Conservation (phyloP, 2,113 vertebrate genomes). For the Saccopteryx leptura region DNA sequence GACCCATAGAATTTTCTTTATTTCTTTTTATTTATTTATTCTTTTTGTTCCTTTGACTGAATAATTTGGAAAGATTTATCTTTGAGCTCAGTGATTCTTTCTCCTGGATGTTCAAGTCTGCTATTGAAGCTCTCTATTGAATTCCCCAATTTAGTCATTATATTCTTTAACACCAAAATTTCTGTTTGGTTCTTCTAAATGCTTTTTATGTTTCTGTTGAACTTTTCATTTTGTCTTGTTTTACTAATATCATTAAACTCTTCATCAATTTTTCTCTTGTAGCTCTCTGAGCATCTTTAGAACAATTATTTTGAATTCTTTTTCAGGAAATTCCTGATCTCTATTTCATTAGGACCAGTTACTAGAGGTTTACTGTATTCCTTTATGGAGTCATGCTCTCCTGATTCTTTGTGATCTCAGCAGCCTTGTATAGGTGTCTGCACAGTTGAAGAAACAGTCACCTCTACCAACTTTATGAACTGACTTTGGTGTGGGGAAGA, state of each 20-base stretch:
- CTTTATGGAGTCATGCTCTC: not conserved
- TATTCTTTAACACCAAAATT: not conserved
- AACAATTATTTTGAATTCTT: not conserved
- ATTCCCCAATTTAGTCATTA: not conserved
- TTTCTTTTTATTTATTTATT: not conserved
- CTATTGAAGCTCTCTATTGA: not conserved
- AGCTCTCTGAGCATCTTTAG: not conserved
- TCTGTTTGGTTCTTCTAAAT: not conserved
- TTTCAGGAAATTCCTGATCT: not conserved
- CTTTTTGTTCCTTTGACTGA: not conserved
- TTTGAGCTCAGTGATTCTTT: not conserved
- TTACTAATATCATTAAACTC: not conserved
- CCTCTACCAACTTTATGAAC: not conserved
- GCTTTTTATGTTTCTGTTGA: not conserved
- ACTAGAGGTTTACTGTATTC: not conserved
- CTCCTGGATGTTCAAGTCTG: not conserved
- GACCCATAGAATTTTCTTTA: not conserved
- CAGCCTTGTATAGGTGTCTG: not conserved
- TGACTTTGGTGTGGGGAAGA: not conserved
- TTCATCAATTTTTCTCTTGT: not conserved
- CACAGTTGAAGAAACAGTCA: not conserved
- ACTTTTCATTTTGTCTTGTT: not conserved
- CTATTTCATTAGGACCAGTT: not conserved
- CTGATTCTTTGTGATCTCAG: not conserved
- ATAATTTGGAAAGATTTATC: not conserved